phyloP scores from a whole-genome alignment of 1,140 invertebrate genomes.

The Apis cerana region DNA sequence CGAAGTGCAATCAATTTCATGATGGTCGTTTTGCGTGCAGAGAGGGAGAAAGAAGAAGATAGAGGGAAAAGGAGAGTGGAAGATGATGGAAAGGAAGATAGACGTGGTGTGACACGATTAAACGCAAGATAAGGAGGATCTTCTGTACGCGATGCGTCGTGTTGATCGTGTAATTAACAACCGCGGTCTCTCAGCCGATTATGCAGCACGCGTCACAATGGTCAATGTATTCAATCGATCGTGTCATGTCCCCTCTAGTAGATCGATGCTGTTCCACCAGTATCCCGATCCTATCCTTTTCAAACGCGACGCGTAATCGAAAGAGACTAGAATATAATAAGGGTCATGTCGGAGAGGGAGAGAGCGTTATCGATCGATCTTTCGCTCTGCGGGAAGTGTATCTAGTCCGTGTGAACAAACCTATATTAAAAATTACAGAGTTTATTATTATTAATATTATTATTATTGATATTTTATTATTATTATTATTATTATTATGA shows the following conservation, averaged over 20 bases:
- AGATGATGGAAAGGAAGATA: not conserved
- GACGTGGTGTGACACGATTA: not conserved
- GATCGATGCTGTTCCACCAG: not conserved
- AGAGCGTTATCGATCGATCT: constrained; percentile 49
- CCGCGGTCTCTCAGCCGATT: constrained; percentile 29
- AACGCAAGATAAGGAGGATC: not conserved
- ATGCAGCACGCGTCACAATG: constrained; percentile 31
- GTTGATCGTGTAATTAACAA: constrained; percentile 29
- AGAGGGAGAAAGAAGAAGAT: not conserved
- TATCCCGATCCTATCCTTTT: not conserved
- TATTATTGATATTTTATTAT: constrained; percentile 63
- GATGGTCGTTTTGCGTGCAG: not conserved
- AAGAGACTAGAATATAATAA: constrained; percentile 25
- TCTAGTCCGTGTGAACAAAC: constrained; percentile 79
- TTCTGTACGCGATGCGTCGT: not conserved
- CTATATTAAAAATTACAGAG: constrained; percentile 77
- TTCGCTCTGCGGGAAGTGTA: constrained; percentile 66
- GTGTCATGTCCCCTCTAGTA: constrained; percentile 26
- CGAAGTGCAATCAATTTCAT: constrained; percentile 43
- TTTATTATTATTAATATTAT: constrained; percentile 72
- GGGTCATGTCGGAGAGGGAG: constrained; percentile 40
- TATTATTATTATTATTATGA: constrained; percentile 49
- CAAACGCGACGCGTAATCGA: not conserved
- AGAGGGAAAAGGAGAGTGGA: not conserved
- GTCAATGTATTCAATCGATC: constrained; percentile 54